These are phyloP conservation scores for Orussus abietinus DNA, from an alignment of 1,140 invertebrate species.

Conservation along the genomic window DNA sequence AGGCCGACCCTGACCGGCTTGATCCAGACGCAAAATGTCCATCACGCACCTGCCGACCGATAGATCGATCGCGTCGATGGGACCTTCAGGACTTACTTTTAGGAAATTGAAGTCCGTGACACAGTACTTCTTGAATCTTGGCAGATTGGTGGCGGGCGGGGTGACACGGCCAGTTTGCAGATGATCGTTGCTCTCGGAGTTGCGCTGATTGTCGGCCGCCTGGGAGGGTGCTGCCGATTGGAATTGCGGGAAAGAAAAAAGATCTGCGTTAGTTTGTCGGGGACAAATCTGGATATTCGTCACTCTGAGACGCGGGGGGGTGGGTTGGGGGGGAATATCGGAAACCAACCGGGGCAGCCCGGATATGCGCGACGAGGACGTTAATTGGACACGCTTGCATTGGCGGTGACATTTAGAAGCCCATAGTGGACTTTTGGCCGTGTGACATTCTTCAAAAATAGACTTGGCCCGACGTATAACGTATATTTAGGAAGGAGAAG, in stretches of 20 bases:
- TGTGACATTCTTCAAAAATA: slow-evolving; percentile 42
- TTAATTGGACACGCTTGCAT: slow-evolving; percentile 18
- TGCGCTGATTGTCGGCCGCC: slow-evolving; percentile 43
- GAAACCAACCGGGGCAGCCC: no score
- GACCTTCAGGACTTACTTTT: slow-evolving; percentile 71
- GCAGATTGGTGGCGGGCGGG: slow-evolving; percentile 77
- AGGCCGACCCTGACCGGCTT: no score
- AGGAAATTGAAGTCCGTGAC: slow-evolving; percentile 91
- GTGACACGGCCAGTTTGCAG: slow-evolving; percentile 74
- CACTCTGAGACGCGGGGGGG: no score
- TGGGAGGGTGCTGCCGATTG: slow-evolving; percentile 49
- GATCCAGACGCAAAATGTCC: no score
- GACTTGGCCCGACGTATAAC: slow-evolving; percentile 29
- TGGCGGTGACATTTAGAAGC: slow-evolving; percentile 18
- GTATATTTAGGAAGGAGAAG: no score
- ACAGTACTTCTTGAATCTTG: slow-evolving; percentile 82
- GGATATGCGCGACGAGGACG: not conserved
- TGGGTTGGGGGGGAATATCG: no score
- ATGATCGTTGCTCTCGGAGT: slow-evolving; percentile 48
- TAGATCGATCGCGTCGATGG: no score
- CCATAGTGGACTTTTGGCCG: slow-evolving; percentile 32
- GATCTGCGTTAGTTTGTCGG: no score
- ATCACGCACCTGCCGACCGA: no score
- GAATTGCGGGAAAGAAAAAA: no score
- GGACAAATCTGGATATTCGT: not conserved